Evolutionary conservation across 2,888 invertebrate genomes (phyloP).

Genomic region (Caenorhabditis sp.): DNA sequence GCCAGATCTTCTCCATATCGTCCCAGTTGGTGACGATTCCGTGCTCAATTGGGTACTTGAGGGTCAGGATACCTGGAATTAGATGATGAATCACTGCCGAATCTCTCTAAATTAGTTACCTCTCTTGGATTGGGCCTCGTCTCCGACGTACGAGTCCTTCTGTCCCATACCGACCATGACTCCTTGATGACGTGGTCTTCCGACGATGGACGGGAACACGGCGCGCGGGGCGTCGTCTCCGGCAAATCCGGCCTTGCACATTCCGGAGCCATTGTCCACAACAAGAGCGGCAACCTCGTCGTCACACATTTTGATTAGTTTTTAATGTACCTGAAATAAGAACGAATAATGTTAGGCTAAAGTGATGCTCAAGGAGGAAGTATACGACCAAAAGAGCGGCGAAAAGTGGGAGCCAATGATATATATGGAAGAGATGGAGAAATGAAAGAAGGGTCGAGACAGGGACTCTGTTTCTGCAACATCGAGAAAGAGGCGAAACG

Average conservation of each 20-base stretch:
- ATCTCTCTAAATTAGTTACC: conserved; percentile 82
- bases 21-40: conserved; percentile 98
- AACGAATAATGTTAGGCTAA: not conserved
- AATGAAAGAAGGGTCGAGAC: not conserved
- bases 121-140: conserved; percentile 82
- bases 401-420: not conserved
- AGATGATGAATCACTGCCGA: not conserved
- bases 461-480: conserved; percentile 4
- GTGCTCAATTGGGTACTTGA: conserved; percentile 95
- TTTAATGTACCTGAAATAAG: conserved; percentile 39
- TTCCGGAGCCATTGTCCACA: conserved; percentile 79
- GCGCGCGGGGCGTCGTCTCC: conserved; percentile 87
- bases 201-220: conserved; percentile 89
- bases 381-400: not conserved
- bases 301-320: conserved; percentile 82
- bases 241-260: conserved; percentile 87
- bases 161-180: conserved; percentile 78
- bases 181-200: conserved; percentile 85
- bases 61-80: conserved; percentile 85
- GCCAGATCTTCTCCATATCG: conserved; percentile 99
- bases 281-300: conserved; percentile 87
- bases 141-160: conserved; percentile 72
- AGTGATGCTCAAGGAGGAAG: not conserved
- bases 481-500: not conserved
- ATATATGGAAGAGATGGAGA: not conserved